Evolutionary conservation across 2,113 vertebrate genomes (phyloP).

Genomic region (Malurus melanocephalus): DNA sequence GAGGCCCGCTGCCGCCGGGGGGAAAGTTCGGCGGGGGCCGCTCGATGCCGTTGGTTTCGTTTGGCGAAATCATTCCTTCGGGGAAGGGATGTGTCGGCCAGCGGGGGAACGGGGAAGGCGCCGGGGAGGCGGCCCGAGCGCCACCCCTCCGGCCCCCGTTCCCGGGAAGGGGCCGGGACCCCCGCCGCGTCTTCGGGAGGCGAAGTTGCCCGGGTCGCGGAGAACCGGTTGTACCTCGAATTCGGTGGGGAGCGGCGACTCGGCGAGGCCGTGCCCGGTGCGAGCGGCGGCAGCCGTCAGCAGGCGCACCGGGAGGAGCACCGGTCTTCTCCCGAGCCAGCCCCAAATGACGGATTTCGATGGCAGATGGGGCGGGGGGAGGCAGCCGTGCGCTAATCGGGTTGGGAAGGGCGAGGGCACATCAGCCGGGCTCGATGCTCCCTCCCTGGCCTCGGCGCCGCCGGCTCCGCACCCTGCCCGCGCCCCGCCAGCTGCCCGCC

Average conservation of each 20-base stretch:
- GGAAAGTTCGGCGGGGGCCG: neutral
- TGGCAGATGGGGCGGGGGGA: neutral
- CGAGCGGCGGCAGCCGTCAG: neutral
- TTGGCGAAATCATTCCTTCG: conserved; percentile 1
- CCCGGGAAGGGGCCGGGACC: neutral
- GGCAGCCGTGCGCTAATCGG: neutral
- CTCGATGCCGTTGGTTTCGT: neutral
- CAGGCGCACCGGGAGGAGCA: neutral
- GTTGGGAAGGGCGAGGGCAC: neutral
- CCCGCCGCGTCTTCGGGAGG: neutral
- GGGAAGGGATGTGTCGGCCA: neutral
- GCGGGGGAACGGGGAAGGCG: neutral
- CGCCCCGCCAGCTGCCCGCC: conserved; percentile 6
- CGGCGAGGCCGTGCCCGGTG: neutral
- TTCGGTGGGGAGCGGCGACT: neutral
- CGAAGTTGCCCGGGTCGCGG: neutral
- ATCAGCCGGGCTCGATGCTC: neutral
- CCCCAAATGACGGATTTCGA: neutral
- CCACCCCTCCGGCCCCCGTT: neutral
- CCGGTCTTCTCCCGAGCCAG: neutral
- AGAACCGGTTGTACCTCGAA: neutral
- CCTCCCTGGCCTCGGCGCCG: neutral
- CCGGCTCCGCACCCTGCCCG: conserved; percentile 21
- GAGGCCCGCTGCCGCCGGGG: neutral
- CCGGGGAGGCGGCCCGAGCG: neutral